These are phyloP conservation scores for Pachyrhynchus sulphureomaculatus DNA, from an alignment of 1,140 invertebrate genomes.

Conservation along the genomic window DNA sequence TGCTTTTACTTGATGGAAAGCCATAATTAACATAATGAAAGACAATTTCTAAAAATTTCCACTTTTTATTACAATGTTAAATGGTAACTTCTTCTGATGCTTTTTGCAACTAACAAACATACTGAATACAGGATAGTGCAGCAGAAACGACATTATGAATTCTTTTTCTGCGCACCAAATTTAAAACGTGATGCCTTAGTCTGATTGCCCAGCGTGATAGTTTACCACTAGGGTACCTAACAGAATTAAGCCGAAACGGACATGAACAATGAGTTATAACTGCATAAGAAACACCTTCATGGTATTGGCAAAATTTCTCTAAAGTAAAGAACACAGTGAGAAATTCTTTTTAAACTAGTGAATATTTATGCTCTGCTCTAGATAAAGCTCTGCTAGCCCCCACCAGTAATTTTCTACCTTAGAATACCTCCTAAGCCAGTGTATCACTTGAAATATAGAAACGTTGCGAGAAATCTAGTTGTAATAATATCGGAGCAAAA, in stretches of 20 bases:
- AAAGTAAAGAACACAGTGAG: slow-evolving; percentile 25
- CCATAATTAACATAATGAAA: no score
- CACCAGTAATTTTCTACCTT: slow-evolving; percentile 37
- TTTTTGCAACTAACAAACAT: no score
- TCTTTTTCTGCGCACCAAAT: slow-evolving; percentile 47
- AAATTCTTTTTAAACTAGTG: slow-evolving; percentile 26
- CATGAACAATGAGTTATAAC: slow-evolving; percentile 47
- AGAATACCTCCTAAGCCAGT: slow-evolving; percentile 43
- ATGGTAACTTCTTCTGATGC: background rate
- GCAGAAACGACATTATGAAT: slow-evolving; percentile 46
- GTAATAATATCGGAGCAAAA: slow-evolving; percentile 35
- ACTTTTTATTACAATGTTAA: slow-evolving; percentile 10
- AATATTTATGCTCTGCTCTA: slow-evolving; percentile 19
- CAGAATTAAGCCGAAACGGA: slow-evolving; percentile 52
- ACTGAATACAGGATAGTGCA: slow-evolving; percentile 40
- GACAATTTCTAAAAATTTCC: slow-evolving; percentile 5
- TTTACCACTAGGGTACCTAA: slow-evolving; percentile 51
- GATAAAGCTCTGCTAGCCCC: slow-evolving; percentile 50
- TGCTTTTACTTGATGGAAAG: no score
- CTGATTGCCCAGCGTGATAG: slow-evolving; percentile 52
- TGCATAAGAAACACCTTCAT: background rate
- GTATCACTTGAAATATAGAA: slow-evolving; percentile 35
- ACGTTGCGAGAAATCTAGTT: slow-evolving; percentile 33
- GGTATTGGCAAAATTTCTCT: slow-evolving; percentile 21
- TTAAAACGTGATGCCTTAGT: slow-evolving; percentile 47